Evolutionary conservation across 2,888 invertebrate species (phyloP), one percentile per base, ranked within the genome.

Genomic region (Patella depressa): DNA sequence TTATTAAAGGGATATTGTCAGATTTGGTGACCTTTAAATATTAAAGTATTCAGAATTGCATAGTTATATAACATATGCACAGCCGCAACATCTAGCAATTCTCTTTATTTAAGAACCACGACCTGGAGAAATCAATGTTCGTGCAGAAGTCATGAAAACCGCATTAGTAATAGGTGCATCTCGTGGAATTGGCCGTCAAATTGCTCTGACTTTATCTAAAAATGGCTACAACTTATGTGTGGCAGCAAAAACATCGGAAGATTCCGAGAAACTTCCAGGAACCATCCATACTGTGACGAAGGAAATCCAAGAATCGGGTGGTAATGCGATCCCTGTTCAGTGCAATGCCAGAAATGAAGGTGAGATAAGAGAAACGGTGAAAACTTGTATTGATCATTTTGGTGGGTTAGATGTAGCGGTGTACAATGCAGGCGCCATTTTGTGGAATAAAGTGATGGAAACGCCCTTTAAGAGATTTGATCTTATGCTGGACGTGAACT

Each of bases 371-470:
- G 73, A 78, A 11, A 82, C 85, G 9, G 83, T 88, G 0, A 59
- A 84, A 2, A 73, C 34, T 14, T 84, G 86, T 71, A 70, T 84
- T 2, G 95, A 95, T 87, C 70, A 95, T 86, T 92, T 95, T 87
- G 95, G 95, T 72, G 93, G 94, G 70, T 92, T 96, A 83, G 96
- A 96, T 90, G 94, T 95, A 81, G 95, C 95, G 17, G 94, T 96
- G 80, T 96, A 96, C 91, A 96, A 96, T 91, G 96, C 96, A 17
- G 96, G 95, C 3, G 95, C 75, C 95, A 96, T 93, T 93, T 95
- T 95, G 95, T 90, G 87, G 88, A 84, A 88, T 34, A 84, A 81
- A 72, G 88, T 89, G 0, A 53, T 82, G 14, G 85, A 87, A n/a
- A 88, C 89, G 45, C 84, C 88, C 12, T 53, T 88, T 34, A 85